A percentile compares a stretch with the other conserved stretches of the same genome.
Evolutionary conservation across 2,888 invertebrate genomes (phyloP).

Genomic region (Coleophora flavipennella): DNA sequence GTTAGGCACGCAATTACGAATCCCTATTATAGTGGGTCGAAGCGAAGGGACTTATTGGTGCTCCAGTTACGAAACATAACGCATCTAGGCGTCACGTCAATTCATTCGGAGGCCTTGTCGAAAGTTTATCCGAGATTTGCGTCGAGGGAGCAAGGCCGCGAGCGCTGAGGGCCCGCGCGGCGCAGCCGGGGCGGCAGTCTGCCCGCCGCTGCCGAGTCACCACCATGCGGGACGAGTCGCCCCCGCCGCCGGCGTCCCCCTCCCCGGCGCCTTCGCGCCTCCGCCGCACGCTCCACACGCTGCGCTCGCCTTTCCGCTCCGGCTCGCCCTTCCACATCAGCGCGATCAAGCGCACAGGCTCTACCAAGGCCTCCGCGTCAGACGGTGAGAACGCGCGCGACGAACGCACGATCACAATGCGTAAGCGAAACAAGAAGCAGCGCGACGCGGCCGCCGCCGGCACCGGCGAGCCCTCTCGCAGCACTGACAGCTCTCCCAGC

Average conservation of each 20-base stretch:
- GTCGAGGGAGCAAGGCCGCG: slow-evolving; percentile 44
- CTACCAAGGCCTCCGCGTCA: slow-evolving; percentile 58
- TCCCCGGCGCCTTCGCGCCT: slow-evolving; percentile 51
- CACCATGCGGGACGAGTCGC: slow-evolving; percentile 51
- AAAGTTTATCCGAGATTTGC: slow-evolving; percentile 48
- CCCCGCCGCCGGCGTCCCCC: slow-evolving; percentile 36
- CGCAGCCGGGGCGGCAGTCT: slow-evolving; percentile 37
- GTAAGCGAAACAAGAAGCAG: slow-evolving; percentile 63
- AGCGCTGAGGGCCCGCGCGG: slow-evolving; percentile 11
- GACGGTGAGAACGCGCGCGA: slow-evolving; percentile 62
- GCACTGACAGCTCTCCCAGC: slow-evolving; percentile 51
- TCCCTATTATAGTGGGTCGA: background rate
- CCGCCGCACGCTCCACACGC: slow-evolving; percentile 61
- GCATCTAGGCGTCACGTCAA: slow-evolving; percentile 6
- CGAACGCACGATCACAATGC: slow-evolving; percentile 68
- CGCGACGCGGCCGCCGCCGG: slow-evolving; percentile 46
- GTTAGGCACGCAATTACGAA: background rate
- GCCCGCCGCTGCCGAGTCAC: slow-evolving; percentile 36
- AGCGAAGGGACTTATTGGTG: background rate
- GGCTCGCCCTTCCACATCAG: slow-evolving; percentile 68
- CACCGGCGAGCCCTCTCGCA: slow-evolving; percentile 41
- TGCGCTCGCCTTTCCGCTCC: slow-evolving; percentile 65
- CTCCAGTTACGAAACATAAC: background rate
- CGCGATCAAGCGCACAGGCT: slow-evolving; percentile 57
- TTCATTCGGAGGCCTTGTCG: slow-evolving; percentile 24